phyloP scores from a whole-genome alignment of 1,140 invertebrate species.

The Leptopilina boulardi region DNA sequence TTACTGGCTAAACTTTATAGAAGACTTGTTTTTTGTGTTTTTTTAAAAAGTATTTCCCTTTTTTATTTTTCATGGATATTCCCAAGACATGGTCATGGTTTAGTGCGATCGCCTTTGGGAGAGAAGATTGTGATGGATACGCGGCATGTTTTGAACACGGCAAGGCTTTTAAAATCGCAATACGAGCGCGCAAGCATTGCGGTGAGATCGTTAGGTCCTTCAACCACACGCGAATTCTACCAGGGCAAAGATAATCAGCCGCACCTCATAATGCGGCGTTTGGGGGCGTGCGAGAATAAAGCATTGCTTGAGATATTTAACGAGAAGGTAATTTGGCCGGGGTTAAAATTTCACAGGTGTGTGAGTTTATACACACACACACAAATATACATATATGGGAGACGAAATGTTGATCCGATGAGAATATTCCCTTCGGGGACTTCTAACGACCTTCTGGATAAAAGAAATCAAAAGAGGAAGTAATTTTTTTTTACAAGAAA shows the following conservation, averaged over 20 bases:
- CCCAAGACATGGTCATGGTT: constrained; percentile 37
- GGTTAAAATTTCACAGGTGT: constrained; percentile 50
- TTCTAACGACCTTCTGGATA: constrained; percentile 45
- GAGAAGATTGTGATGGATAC: constrained; percentile 62
- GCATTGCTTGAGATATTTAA: constrained; percentile 69
- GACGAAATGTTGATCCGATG: constrained; percentile 26
- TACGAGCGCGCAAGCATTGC: constrained; percentile 42
- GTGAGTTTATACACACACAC: constrained; percentile 19
- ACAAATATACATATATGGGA: too few species aligned
- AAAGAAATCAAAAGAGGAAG: constrained; percentile 48
- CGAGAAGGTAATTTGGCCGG: constrained; percentile 67
- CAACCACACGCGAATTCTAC: constrained; percentile 52
- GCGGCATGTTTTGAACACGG: constrained; percentile 44
- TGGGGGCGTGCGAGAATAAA: constrained; percentile 69
- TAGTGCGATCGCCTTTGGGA: constrained; percentile 43
- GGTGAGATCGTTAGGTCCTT: constrained; percentile 48
- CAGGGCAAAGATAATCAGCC: constrained; percentile 66
- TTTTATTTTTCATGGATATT: constrained; percentile 30
- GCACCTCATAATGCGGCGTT: constrained; percentile 57
- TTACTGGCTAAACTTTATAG: too few species aligned
- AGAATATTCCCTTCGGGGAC: constrained; percentile 38
- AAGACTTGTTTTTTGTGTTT: too few species aligned
- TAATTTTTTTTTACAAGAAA: constrained; percentile 44
- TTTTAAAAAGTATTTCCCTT: too few species aligned
- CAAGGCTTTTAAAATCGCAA: constrained; percentile 51